phyloP scores from a whole-genome alignment of 2,888 invertebrate species.

The Chironomus riparius region DNA sequence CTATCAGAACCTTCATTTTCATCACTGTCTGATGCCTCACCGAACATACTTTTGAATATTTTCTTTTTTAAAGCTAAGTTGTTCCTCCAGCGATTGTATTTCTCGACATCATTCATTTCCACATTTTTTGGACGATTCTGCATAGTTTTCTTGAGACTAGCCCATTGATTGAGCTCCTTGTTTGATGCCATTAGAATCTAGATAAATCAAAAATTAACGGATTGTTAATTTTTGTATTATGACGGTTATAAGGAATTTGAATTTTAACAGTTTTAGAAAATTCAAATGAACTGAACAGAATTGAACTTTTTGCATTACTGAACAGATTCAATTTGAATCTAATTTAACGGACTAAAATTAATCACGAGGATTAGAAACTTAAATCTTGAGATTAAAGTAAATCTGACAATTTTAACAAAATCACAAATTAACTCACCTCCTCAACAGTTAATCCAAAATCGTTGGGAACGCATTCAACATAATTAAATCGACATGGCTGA shows the following conservation, averaged over 20 bases:
- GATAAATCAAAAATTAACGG: constrained; percentile 28
- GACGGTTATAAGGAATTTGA: background rate
- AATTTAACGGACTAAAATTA: too few relatives aligned
- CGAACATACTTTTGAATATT: constrained; percentile 68
- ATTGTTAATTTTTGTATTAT: constrained; percentile 29
- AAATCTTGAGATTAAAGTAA: background rate
- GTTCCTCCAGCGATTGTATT: constrained; percentile 62
- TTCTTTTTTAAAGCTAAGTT: constrained; percentile 68
- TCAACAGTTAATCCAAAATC: constrained; percentile 83
- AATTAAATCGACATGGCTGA: constrained; percentile 85
- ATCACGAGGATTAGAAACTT: constrained; percentile 24
- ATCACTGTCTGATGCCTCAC: constrained; percentile 35
- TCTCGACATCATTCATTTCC: constrained; percentile 69
- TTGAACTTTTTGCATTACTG: too few relatives aligned
- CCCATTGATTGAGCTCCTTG: constrained; percentile 91
- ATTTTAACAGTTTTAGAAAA: background rate
- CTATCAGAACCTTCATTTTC: constrained; percentile 9
- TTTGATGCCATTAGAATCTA: constrained; percentile 88
- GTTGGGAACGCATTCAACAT: constrained; percentile 79
- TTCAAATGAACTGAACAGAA: background rate
- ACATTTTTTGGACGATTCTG: constrained; percentile 65
- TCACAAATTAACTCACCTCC: constrained; percentile 62
- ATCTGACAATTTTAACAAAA: too few relatives aligned
- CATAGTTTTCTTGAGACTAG: constrained; percentile 79
- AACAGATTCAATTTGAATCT: background rate